These are phyloP conservation scores for Parambassis ranga DNA, from an alignment of 2,797 vertebrate genomes.

Conservation along the genomic window DNA sequence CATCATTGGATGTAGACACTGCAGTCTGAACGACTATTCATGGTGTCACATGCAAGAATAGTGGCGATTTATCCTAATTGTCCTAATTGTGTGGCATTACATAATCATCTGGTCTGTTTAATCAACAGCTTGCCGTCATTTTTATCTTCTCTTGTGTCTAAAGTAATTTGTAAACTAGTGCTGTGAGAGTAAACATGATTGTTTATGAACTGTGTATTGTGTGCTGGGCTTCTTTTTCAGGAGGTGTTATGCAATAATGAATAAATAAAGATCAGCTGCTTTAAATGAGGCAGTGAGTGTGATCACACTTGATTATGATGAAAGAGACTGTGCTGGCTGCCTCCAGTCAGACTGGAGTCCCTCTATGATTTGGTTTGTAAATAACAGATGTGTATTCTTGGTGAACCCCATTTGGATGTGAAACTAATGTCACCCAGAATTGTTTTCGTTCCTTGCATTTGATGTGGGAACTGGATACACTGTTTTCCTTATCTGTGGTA, in stretches of 20 bases:
- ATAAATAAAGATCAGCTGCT: conserved; percentile 10
- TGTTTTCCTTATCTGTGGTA: conserved; percentile 43
- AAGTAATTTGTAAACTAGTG: neutral
- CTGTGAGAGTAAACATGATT: neutral
- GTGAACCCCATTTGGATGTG: conserved; percentile 41
- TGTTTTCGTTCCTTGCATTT: conserved; percentile 19
- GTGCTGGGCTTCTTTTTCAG: neutral
- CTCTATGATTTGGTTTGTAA: conserved; percentile 61
- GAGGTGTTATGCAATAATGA: neutral
- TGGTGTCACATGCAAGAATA: conserved; percentile 16
- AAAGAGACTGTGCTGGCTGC: neutral
- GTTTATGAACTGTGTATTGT: neutral
- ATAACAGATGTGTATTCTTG: conserved; percentile 28
- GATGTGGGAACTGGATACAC: conserved; percentile 25
- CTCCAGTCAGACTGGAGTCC: conserved; percentile 13
- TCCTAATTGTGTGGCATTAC: too few relatives aligned
- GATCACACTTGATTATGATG: neutral
- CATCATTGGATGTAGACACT: conserved; percentile 29
- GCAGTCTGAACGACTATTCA: neutral
- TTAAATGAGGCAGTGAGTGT: conserved; percentile 12
- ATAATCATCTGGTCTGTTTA: conserved; percentile 32
- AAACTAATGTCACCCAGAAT: conserved; percentile 18
- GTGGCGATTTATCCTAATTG: conserved; percentile 11
- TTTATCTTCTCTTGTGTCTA: neutral
- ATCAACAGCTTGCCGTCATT: conserved; percentile 8